A percentile compares a stretch with the other conserved stretches of the same genome.
Conservation (phyloP, 2,888 invertebrate species). For the Dasypolia templi region DNA sequence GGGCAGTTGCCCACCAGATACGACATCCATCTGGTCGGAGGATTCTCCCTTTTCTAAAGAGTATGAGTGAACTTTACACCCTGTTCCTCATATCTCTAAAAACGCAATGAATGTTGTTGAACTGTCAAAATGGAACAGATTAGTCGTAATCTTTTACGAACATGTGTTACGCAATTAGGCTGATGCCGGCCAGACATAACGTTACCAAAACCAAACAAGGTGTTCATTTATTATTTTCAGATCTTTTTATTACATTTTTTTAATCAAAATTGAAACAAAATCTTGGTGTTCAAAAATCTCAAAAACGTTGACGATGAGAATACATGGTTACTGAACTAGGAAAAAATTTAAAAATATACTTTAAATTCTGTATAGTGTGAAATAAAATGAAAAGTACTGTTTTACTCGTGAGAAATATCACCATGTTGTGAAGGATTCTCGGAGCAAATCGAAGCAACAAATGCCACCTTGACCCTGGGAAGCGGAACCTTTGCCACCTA, state of each 20-base stretch:
- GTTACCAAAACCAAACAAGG: conserved; percentile 14
- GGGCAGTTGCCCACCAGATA: too few relatives aligned
- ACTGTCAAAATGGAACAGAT: too few relatives aligned
- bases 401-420: conserved; percentile 17
- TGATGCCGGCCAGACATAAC: too few relatives aligned
- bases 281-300: conserved; percentile 37
- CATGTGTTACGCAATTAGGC: too few relatives aligned
- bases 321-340: conserved; percentile 20
- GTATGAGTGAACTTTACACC: too few relatives aligned
- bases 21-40: too few relatives aligned
- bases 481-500: conserved; percentile 74
- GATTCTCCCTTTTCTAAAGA: too few relatives aligned
- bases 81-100: too few relatives aligned
- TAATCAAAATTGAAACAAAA: conserved; percentile 29
- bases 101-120: too few relatives aligned
- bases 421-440: conserved; percentile 54
- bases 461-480: conserved; percentile 72
- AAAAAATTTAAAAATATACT: not conserved
- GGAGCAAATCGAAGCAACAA: conserved; percentile 70
- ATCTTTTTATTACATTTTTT: conserved; percentile 41
- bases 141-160: too few relatives aligned
- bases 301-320: conserved; percentile 25
- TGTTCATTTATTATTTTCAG: not conserved
- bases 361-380: not conserved
- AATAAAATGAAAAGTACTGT: not conserved